Evolutionary conservation across 2,113 vertebrate species (phyloP).

Genomic region (Zosterops borbonicus): DNA sequence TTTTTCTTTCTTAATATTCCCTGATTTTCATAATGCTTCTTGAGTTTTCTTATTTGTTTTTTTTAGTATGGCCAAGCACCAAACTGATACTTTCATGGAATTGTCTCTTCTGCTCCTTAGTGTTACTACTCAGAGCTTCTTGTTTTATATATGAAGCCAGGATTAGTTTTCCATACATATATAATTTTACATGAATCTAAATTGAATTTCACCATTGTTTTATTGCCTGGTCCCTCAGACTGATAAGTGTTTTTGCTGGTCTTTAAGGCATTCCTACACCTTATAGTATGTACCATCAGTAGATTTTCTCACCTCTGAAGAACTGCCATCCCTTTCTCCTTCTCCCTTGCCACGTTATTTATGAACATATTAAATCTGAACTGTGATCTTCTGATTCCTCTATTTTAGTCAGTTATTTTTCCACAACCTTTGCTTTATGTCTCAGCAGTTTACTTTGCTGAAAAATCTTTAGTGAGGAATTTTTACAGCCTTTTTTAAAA

Average conservation of each 20-base stretch:
- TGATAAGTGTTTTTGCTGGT: not conserved
- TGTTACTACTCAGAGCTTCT: not conserved
- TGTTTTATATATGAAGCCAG: constrained; percentile 48
- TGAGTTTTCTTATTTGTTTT: not conserved
- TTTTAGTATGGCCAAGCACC: not conserved
- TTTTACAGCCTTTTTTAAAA: not conserved
- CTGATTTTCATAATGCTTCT: not conserved
- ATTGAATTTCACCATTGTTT: constrained; percentile 11
- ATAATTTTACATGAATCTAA: constrained; percentile 9
- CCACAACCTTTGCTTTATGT: not conserved
- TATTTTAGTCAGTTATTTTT: not conserved
- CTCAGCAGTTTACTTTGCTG: not conserved
- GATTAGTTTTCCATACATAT: not conserved
- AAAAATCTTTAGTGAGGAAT: not conserved
- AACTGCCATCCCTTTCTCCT: not conserved
- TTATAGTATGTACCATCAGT: not conserved
- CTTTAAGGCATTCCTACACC: not conserved
- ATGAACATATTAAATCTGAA: not conserved
- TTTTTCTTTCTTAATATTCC: not conserved
- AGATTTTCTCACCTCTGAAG: not conserved
- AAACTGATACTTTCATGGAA: not conserved
- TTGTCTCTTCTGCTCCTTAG: not conserved
- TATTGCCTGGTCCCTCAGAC: not conserved
- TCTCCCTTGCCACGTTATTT: not conserved
- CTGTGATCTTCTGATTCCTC: not conserved